Evolutionary conservation across 2,888 invertebrate genomes (phyloP).

Genomic region (Tupiocoris notatus): DNA sequence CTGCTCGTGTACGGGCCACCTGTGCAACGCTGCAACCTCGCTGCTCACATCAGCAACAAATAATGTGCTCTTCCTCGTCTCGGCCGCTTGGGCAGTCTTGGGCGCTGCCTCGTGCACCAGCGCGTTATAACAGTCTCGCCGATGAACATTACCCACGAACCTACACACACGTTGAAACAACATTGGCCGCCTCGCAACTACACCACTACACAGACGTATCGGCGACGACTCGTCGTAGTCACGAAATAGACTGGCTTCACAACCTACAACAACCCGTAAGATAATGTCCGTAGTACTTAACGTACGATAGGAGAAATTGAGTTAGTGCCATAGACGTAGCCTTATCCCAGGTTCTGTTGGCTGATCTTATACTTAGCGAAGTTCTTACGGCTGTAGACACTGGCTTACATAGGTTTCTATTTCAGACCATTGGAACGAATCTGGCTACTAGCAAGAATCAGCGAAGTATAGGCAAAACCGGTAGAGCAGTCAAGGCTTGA

Average conservation of each 20-base stretch:
- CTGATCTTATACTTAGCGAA: not conserved
- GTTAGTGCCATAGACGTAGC: not conserved
- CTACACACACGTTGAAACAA: not conserved
- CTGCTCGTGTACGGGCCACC: slow-evolving; percentile 74
- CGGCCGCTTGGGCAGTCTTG: slow-evolving; percentile 21
- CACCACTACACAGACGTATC: not conserved
- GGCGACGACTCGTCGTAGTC: not conserved
- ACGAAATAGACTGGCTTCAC: not conserved
- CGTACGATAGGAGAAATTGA: not conserved
- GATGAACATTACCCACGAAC: not conserved
- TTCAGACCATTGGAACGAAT: not conserved
- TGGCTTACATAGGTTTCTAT: not conserved
- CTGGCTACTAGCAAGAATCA: not conserved
- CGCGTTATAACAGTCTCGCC: not conserved
- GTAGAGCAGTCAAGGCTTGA: too few relatives aligned
- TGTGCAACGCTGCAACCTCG: slow-evolving; percentile 63
- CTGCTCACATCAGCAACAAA: slow-evolving; percentile 4
- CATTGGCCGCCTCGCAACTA: not conserved
- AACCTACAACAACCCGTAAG: not conserved
- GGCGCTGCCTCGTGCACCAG: not conserved
- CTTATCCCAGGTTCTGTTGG: not conserved
- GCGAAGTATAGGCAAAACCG: not conserved
- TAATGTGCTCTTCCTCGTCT: not conserved
- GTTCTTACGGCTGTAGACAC: not conserved
- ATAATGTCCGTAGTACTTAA: not conserved